Base-by-base conservation (phyloP, 2,888 invertebrate species). In the Balanococcus diminutus region DNA sequence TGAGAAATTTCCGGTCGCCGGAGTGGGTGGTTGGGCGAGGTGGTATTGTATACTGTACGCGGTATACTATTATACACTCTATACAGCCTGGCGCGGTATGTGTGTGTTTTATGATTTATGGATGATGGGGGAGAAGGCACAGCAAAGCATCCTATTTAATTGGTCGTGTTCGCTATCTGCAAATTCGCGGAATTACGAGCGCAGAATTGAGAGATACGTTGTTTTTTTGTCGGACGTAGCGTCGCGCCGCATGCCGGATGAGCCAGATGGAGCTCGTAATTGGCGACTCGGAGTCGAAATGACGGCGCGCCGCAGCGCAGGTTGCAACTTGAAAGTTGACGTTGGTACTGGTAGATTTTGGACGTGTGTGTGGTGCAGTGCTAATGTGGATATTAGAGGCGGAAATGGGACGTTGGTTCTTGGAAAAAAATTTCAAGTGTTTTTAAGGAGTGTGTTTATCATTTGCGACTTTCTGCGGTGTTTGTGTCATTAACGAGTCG, bases 1-100 rank as follows among this genome's bases (percentile, higher is more conserved):
- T 72, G 72, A 16, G 72, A 72, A 72, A 72, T 72, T 72, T 72
- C 72, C 72, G 72, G 72, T 72, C 16, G 31, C 16, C 31, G 16
- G 28, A 31, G 72, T 72, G n/a, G 72, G 72, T 32, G 67, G 22
- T 28, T 28, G 61, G 25, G 67, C n/a, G 51, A n/a, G n/a, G 51
- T 51, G 56, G 22, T 36, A 79, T 22, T n/a, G 79, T 32, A 9
- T 16, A 79, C 39, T n/a, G 79, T 32, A 9, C 32, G 42, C 42
- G 81, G 32, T 25, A n/a, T n/a, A n/a, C n/a, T n/a, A n/a, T n/a
- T n/a, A n/a, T n/a, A n/a, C n/a, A n/a, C n/a, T n/a, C n/a, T n/a
- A n/a, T n/a, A n/a, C n/a, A n/a, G n/a, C n/a, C n/a, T 51, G n/a
- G 25, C 28, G n/a, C 16, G 31, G 51, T 36, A 19, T 56, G 8